Conservation (phyloP, 1,140 invertebrate species). For the Proctacanthus coquilletti region DNA sequence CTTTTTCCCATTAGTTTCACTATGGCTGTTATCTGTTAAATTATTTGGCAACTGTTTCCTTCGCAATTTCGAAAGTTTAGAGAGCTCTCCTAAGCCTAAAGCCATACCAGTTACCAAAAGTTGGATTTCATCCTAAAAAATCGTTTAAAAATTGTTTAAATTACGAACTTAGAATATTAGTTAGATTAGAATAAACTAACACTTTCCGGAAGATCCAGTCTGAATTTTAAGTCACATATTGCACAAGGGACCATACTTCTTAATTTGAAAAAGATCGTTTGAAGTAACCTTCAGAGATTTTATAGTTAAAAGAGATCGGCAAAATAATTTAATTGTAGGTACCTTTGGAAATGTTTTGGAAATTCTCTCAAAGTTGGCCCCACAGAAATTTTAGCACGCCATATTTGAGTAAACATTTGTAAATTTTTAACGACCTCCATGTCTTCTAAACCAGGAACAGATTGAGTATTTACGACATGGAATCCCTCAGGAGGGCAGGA, state of each 20-base stretch:
- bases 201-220: constrained; percentile 64
- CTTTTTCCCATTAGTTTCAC: constrained; percentile 1
- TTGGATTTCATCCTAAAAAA: constrained; percentile 68
- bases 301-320: no score
- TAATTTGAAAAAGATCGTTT: constrained; percentile 75
- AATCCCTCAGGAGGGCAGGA: constrained; percentile 61
- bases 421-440: constrained; percentile 55
- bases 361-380: constrained; percentile 46
- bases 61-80: constrained; percentile 17
- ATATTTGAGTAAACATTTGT: constrained; percentile 81
- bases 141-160: constrained; percentile 4
- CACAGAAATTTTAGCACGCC: constrained; percentile 49
- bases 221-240: constrained; percentile 60
- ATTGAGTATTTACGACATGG: constrained; percentile 71
- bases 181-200: constrained; percentile 13
- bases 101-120: constrained; percentile 60
- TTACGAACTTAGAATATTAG: constrained; percentile 3
- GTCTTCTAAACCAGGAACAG: constrained; percentile 52
- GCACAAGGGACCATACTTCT: constrained; percentile 70
- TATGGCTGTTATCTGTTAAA: constrained; percentile 13
- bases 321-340: no score
- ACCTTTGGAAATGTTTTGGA: constrained; percentile 35
- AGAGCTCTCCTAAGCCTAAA: constrained; percentile 46
- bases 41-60: constrained; percentile 3
- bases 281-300: constrained; percentile 28